Conservation (phyloP, 2,113 vertebrate genomes). For the Archocentrus centrarchus region DNA sequence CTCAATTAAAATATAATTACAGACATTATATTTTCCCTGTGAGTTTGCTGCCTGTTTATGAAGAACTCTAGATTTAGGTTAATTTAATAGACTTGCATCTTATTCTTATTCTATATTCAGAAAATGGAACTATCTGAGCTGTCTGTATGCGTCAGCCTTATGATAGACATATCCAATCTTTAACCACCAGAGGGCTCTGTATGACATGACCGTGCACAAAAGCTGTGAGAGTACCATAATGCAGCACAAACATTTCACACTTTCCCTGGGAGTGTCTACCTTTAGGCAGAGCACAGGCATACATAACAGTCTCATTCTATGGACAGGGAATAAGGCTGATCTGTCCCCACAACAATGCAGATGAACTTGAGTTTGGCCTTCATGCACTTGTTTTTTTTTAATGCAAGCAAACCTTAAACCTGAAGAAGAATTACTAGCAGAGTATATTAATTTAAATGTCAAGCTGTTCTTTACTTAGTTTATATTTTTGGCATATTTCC, state of each 20-base stretch:
- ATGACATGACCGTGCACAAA: not conserved
- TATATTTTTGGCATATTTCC: constrained; percentile 1
- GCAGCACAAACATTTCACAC: not conserved
- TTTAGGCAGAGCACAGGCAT: not conserved
- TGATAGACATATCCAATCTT: not conserved
- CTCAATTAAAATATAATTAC: not conserved
- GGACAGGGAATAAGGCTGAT: not conserved
- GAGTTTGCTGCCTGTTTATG: not conserved
- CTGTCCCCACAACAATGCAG: not conserved
- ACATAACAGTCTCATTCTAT: not conserved
- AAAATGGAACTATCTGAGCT: not conserved
- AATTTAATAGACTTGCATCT: not conserved
- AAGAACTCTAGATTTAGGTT: not conserved
- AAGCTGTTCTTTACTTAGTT: not conserved
- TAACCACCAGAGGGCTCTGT: constrained; percentile 22
- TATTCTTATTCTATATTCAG: not conserved
- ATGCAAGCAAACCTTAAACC: not conserved
- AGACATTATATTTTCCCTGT: not conserved
- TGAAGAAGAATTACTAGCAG: not conserved
- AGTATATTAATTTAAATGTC: constrained; percentile 16
- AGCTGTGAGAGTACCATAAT: too few species aligned
- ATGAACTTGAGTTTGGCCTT: not conserved
- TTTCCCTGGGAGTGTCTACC: not conserved
- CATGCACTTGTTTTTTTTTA: not conserved
- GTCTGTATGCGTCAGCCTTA: not conserved